phyloP scores from a whole-genome alignment of 2,113 vertebrate genomes.

The Nycticryphes semicollaris region DNA sequence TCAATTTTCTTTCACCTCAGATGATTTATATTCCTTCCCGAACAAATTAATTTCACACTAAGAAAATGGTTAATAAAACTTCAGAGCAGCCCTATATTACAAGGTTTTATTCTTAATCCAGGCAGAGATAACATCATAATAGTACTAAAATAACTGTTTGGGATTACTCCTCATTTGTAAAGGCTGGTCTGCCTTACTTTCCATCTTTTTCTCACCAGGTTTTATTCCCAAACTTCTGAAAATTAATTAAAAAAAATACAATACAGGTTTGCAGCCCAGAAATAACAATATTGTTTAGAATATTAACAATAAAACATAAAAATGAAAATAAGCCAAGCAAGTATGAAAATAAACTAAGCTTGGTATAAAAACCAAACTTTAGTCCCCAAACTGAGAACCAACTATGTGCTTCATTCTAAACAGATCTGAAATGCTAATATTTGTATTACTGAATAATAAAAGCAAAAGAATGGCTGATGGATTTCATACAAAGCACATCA shows the following conservation, averaged over 20 bases:
- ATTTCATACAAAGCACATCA: not conserved
- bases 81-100: slow-evolving; percentile 5
- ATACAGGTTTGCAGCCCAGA: not conserved
- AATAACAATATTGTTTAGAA: not conserved
- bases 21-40: slow-evolving; percentile 61
- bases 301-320: not conserved
- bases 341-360: not conserved
- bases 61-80: slow-evolving; percentile 67
- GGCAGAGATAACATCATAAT: not conserved
- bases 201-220: not conserved
- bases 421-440: not conserved
- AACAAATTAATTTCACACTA: slow-evolving; percentile 75
- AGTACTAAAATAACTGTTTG: not conserved
- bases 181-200: not conserved
- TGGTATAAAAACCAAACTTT: not conserved
- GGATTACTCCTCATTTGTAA: not conserved
- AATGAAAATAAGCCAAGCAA: not conserved
- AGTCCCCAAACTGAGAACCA: not conserved
- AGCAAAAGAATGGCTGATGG: not conserved
- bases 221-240: not conserved
- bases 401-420: not conserved
- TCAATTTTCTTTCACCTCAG: slow-evolving; percentile 66
- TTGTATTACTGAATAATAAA: not conserved
- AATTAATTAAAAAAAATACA: not conserved
- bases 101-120: slow-evolving; percentile 12